These are phyloP conservation scores for Xerus rutilus DNA, from an alignment of 2,797 vertebrate species.

Conservation along the genomic window DNA sequence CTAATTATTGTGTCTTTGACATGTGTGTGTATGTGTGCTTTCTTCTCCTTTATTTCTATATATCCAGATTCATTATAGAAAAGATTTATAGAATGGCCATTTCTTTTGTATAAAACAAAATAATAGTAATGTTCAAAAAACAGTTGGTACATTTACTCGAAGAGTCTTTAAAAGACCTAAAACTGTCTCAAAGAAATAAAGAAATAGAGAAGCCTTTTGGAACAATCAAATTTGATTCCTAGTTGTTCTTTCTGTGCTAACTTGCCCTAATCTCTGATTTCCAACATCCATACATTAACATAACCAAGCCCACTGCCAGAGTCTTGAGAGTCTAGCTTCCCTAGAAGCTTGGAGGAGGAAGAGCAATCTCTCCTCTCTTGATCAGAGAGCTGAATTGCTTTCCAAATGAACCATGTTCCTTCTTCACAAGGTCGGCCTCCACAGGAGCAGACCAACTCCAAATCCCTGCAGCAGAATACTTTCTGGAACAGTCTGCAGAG, in stretches of 20 bases:
- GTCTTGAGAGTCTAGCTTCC: background rate
- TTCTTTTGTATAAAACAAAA: background rate
- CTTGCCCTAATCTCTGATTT: background rate
- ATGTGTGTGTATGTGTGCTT: background rate
- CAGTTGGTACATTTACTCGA: background rate
- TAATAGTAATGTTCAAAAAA: background rate
- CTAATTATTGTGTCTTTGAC: background rate
- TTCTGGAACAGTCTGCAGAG: background rate
- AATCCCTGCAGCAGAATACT: background rate
- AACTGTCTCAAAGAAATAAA: background rate
- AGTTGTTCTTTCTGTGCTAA: background rate
- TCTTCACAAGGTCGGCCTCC: background rate
- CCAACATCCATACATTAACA: background rate
- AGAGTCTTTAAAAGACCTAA: constrained; percentile 32
- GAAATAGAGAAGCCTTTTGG: background rate
- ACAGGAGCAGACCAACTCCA: background rate
- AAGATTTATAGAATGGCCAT: background rate
- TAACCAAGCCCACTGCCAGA: background rate
- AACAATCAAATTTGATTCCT: constrained; percentile 3
- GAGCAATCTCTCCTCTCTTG: background rate
- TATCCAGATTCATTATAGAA: constrained; percentile 4
- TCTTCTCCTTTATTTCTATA: background rate
- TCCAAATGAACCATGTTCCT: background rate
- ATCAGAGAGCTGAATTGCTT: background rate
- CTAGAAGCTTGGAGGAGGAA: background rate